Evolutionary conservation across 2,888 invertebrate genomes (phyloP).

Genomic region (Sacculina carcini): DNA sequence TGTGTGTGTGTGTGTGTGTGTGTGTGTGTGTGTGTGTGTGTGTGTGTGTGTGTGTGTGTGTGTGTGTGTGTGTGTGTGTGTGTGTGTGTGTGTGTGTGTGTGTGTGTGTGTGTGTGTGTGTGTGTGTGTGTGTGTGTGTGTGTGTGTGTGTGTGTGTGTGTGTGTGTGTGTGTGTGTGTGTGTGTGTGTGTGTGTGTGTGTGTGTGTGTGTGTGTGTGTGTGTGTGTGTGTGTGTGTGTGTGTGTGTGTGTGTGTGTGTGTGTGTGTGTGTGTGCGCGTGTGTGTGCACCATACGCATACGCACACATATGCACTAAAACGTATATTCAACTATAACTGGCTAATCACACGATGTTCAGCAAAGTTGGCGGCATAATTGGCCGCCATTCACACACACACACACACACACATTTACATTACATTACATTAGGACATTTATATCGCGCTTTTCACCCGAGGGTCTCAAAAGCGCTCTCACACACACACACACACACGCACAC

Average conservation of each 20-base stretch:
- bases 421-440: too few relatives aligned
- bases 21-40: too few relatives aligned
- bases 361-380: too few relatives aligned
- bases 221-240: background rate
- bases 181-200: background rate
- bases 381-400: background rate
- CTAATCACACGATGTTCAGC: too few relatives aligned
- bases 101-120: background rate
- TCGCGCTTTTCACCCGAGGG: too few relatives aligned
- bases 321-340: too few relatives aligned
- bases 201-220: background rate
- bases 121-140: background rate
- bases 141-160: background rate
- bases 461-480: background rate
- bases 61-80: background rate
- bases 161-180: background rate
- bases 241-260: background rate
- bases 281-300: background rate
- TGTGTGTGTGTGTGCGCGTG: background rate
- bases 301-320: too few relatives aligned
- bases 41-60: background rate
- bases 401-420: background rate
- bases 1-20: too few relatives aligned
- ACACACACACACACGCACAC: slow-evolving; percentile 2
- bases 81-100: background rate